Evolutionary conservation across 2,113 vertebrate species (phyloP).

Genomic region (Dipodomys ordii): DNA sequence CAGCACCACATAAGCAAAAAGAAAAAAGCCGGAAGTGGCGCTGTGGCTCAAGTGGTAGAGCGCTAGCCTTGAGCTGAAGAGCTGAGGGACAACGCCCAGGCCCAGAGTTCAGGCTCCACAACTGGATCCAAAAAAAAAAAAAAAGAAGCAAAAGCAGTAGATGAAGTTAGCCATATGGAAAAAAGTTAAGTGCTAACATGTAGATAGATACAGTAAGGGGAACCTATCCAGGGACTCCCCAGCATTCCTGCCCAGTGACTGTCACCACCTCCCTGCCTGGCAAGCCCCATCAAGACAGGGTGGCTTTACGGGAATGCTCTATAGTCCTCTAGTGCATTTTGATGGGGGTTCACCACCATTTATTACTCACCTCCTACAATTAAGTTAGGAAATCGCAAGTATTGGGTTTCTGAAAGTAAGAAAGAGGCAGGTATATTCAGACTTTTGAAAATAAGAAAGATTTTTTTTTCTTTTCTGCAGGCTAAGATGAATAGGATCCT

Average conservation of each 20-base stretch:
- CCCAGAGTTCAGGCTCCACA: no score
- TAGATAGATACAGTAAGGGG: slow-evolving; percentile 29
- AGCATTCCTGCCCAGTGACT: slow-evolving; percentile 71
- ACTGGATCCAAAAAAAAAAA: no score
- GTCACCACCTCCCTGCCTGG: not conserved
- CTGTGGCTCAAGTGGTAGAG: no score
- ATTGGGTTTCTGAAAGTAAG: slow-evolving; percentile 31
- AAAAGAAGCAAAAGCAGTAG: not conserved
- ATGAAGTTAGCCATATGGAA: not conserved
- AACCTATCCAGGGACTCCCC: slow-evolving; percentile 34
- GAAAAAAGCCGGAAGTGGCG: no score
- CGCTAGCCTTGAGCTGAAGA: no score
- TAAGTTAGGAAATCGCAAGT: slow-evolving; percentile 49
- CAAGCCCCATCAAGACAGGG: slow-evolving; percentile 70
- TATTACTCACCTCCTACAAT: slow-evolving; percentile 35
- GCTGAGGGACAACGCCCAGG: no score
- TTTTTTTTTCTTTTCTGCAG: slow-evolving; percentile 31
- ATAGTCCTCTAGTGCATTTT: not conserved
- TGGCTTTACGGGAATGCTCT: not conserved
- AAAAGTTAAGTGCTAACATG: slow-evolving; percentile 48
- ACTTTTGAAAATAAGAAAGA: slow-evolving; percentile 55
- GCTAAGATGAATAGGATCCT: slow-evolving; percentile 51
- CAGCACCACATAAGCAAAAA: no score
- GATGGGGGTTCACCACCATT: not conserved
- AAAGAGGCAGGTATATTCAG: not conserved